These are phyloP conservation scores for Falco peregrinus DNA, from an alignment of 2,797 vertebrate genomes.

Conservation along the genomic window DNA sequence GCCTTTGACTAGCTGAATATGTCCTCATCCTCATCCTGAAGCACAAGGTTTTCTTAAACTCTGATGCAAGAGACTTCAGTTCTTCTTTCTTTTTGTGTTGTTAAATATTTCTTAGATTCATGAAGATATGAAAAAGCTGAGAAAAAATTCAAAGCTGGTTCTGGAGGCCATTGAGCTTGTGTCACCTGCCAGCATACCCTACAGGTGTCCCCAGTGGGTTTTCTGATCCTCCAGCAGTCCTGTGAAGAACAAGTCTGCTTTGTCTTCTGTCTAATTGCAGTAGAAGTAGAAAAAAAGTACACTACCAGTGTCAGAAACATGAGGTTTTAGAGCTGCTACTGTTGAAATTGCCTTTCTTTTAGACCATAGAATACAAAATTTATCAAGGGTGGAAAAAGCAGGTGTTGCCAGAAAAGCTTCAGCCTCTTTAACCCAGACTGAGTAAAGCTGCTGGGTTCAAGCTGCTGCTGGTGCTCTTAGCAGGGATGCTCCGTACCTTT, in stretches of 20 bases:
- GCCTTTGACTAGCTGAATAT: not conserved
- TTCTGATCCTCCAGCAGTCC: not conserved
- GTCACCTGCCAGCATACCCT: not conserved
- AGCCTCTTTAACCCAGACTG: not conserved
- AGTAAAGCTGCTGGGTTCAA: not conserved
- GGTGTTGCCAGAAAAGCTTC: not conserved
- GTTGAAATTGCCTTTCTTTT: not conserved
- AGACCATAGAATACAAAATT: not conserved
- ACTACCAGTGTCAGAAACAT: not conserved
- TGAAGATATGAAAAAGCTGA: not conserved
- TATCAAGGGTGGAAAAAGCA: not conserved
- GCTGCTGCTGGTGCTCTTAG: not conserved
- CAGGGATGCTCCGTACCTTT: not conserved
- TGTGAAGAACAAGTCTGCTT: not conserved
- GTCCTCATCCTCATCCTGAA: not conserved
- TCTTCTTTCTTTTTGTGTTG: not conserved
- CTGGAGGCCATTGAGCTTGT: not conserved
- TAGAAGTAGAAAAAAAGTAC: not conserved
- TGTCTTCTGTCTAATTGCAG: not conserved
- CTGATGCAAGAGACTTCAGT: not conserved
- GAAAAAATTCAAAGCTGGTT: not conserved
- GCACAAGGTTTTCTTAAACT: not conserved
- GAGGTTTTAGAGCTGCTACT: not conserved
- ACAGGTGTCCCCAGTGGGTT: not conserved
- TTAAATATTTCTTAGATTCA: not conserved